Conservation (phyloP, 1,140 invertebrate species). For the Pristionchus pacificus region DNA sequence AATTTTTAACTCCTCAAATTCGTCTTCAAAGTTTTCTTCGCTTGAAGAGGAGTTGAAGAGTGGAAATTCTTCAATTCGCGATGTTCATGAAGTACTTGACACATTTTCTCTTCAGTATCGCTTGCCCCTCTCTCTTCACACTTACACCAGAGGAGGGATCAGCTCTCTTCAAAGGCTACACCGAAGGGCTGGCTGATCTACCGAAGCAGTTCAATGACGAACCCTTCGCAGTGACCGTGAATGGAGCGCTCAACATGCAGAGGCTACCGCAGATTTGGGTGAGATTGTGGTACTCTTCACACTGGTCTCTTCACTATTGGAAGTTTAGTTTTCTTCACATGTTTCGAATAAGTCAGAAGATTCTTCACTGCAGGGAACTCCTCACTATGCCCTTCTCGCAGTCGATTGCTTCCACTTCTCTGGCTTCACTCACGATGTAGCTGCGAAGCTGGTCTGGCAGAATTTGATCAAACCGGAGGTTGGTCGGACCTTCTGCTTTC, state of each 20-base stretch:
- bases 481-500: no score
- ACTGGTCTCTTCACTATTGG: no score
- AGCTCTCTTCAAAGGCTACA: not conserved
- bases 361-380: not conserved
- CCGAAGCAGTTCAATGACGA: not conserved
- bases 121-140: not conserved
- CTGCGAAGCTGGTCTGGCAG: not conserved
- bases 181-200: not conserved
- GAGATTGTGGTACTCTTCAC: not conserved
- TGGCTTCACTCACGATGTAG: not conserved
- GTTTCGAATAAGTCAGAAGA: not conserved
- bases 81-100: no score
- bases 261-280: not conserved
- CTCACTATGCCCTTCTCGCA: not conserved
- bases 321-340: no score
- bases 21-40: no score
- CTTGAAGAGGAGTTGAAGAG: not conserved
- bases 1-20: no score
- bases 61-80: not conserved
- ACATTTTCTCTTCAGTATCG: not conserved
- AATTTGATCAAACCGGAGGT: not conserved
- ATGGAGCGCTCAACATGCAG: not conserved
- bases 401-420: not conserved
- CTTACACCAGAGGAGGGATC: not conserved
- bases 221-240: not conserved